Evolutionary conservation across 2,113 vertebrate genomes (phyloP).

Genomic region (Cinclus mexicanus): DNA sequence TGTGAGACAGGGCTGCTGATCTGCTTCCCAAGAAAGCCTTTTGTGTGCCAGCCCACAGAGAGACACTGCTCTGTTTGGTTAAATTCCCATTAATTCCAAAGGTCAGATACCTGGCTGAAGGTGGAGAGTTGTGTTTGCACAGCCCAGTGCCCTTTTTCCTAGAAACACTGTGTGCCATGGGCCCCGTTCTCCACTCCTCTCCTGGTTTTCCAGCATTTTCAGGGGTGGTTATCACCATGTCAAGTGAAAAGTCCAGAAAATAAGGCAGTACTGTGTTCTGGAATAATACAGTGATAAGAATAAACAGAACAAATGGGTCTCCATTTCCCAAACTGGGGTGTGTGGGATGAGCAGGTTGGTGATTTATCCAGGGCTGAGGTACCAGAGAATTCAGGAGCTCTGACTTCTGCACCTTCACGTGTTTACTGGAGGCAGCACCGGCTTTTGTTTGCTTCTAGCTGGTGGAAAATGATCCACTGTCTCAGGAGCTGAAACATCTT

Average conservation of each 20-base stretch:
- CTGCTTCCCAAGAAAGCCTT: neutral
- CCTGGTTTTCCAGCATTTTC: neutral
- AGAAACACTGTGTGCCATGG: accelerated
- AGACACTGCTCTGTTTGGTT: neutral
- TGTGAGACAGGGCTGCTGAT: neutral
- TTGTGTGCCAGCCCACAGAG: neutral
- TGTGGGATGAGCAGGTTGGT: neutral
- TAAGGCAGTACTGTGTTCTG: neutral
- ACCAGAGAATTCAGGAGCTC: neutral
- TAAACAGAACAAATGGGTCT: neutral
- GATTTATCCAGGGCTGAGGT: neutral
- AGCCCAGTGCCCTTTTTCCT: neutral
- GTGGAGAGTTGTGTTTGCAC: neutral
- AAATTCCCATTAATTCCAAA: neutral
- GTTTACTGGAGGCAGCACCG: neutral
- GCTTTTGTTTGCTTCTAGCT: neutral
- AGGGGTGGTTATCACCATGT: neutral
- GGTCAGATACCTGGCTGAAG: neutral
- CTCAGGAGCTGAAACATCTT: neutral
- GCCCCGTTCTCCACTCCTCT: neutral
- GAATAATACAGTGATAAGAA: neutral
- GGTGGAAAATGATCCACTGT: neutral
- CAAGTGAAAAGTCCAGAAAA: neutral
- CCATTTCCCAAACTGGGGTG: neutral
- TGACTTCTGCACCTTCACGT: accelerated